Evolutionary conservation across 2,888 invertebrate genomes (phyloP), one percentile per base, ranked within the genome.

Genomic region (Pristionchus japonicus): DNA sequence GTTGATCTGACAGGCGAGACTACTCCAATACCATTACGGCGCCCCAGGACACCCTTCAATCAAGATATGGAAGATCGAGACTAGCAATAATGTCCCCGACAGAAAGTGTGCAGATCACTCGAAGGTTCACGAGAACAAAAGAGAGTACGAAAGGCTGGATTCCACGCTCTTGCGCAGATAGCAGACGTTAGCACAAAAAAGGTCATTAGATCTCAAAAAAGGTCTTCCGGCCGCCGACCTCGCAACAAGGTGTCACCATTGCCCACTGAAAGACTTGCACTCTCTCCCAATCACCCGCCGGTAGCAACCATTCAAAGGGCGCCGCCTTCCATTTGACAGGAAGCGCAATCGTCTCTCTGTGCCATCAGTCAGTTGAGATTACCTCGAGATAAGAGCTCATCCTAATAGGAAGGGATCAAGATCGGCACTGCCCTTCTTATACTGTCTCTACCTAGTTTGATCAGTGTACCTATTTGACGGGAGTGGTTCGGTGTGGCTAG

Each of bases 321-420:
- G 77, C 77, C 43, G 77, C 77, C 43, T 3, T 47, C 27, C 77
- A 43, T 77, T 77, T 77, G 77, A 77, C 77, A 77, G 77, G 77
- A 77, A 77, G 77, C 77, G 77, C 77, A 47, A 40, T 27, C 43
- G 37, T 23, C 70, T 20, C 40, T 23, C 77, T 43, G 43, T 77
- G 43, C 43, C 77, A 77, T 77, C 77, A 47, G 64, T 67, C 37
- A 70, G 20, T 70, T 6, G 70, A 47, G 77, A 77, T 77, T 77
- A 77, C 43, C 70, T 31, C 43, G n/a, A 77, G 77, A 77, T 77
- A 77, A 77, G 77, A 43, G 61, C 23, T 57, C 57, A 31, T 67
- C 31, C 64, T 67, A 31, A 67, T 67, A 34, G 64, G 37, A 70
- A 34, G 70, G n/a, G 70, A 70, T 70, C 70, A 15, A 17, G 70